Percentiles rank a stretch among this genome's conserved stretches.
Evolutionary conservation across 2,797 vertebrate species (phyloP).

Genomic region (Melopsittacus undulatus): DNA sequence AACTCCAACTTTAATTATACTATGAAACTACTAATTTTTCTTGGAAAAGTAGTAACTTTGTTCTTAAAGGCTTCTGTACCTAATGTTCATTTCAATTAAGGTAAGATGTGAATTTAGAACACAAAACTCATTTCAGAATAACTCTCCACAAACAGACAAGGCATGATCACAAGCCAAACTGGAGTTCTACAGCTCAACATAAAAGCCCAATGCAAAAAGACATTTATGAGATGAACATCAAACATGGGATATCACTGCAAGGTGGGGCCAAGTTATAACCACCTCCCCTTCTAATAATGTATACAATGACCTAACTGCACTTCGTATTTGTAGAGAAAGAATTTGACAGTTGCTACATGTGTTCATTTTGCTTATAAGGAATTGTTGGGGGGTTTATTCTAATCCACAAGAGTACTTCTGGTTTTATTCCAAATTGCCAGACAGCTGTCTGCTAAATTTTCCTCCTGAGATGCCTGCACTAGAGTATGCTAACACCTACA

Average conservation of each 20-base stretch:
- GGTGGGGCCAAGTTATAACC: background rate
- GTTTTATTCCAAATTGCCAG: conserved; percentile 37
- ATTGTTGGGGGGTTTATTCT: accelerated
- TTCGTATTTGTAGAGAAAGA: background rate
- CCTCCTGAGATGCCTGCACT: background rate
- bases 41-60: background rate
- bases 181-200: background rate
- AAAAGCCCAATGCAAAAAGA: background rate
- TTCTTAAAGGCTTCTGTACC: background rate
- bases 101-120: background rate
- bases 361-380: background rate
- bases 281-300: background rate
- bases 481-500: conserved; percentile 50
- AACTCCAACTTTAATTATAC: background rate
- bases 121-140: background rate
- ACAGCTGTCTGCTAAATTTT: conserved; percentile 53
- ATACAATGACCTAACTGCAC: background rate
- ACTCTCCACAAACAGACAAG: background rate
- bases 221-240: background rate
- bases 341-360: background rate
- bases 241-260: background rate
- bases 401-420: background rate
- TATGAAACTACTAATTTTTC: background rate
- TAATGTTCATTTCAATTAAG: background rate
- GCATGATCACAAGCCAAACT: background rate